Percentiles rank a stretch among this genome's conserved stretches.
Conservation (phyloP, 2,797 vertebrate genomes). For the Hoplostethus atlanticus region DNA sequence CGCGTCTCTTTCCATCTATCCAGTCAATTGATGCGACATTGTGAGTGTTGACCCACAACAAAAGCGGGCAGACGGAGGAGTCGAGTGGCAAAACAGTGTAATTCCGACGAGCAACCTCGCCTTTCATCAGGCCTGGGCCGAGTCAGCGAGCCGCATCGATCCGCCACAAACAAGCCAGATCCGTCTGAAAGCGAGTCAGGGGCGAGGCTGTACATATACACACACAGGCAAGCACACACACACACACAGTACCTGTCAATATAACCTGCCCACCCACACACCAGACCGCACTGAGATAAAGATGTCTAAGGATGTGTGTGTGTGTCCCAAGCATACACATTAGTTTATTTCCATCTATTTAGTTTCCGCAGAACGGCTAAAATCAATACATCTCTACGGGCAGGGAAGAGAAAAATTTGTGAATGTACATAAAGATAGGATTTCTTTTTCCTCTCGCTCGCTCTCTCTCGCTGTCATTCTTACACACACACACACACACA, state of each 20-base stretch:
- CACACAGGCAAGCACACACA: slow-evolving; percentile 21
- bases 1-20: slow-evolving; percentile 64
- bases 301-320: slow-evolving; percentile 8
- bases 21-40: slow-evolving; percentile 78
- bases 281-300: slow-evolving; percentile 41
- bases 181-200: slow-evolving; percentile 53
- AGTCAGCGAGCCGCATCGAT: slow-evolving; percentile 79
- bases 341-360: slow-evolving; percentile 14
- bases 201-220: slow-evolving; percentile 45
- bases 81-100: slow-evolving; percentile 71
- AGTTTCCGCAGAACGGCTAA: neutral
- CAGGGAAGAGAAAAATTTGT: slow-evolving; percentile 8
- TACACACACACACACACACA: slow-evolving; percentile 21
- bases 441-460: slow-evolving; percentile 15
- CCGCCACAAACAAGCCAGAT: slow-evolving; percentile 67
- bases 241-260: slow-evolving; percentile 60
- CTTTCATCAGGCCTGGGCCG: slow-evolving; percentile 73
- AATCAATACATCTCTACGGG: slow-evolving; percentile 5
- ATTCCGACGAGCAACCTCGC: slow-evolving; percentile 75
- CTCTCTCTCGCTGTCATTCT: neutral
- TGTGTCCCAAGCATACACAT: neutral
- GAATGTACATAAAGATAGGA: neutral
- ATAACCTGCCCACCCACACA: slow-evolving; percentile 50
- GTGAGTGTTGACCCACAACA: slow-evolving; percentile 70
- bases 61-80: slow-evolving; percentile 74